phyloP scores from a whole-genome alignment of 2,797 vertebrate species.

The Mycteria americana region DNA sequence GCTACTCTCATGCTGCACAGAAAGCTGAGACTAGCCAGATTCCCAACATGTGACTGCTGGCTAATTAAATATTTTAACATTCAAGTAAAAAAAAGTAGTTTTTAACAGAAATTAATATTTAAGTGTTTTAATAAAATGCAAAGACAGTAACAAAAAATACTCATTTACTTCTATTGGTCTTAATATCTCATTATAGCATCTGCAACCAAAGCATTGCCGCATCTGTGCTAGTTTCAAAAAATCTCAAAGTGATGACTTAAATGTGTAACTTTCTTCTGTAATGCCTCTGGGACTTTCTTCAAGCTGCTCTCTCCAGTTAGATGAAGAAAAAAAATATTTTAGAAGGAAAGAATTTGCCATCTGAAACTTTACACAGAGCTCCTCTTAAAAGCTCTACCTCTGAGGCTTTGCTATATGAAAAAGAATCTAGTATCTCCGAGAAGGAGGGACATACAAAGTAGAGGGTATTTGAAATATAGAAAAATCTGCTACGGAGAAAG shows the following conservation, averaged over 20 bases:
- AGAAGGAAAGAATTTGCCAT: neutral
- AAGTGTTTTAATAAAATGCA: conserved; percentile 39
- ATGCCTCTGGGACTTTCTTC: neutral
- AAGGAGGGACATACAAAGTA: neutral
- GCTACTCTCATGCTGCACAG: neutral
- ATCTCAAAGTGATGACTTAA: neutral
- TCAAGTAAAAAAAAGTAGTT: conserved; percentile 2
- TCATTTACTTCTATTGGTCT: neutral
- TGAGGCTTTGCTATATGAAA: neutral
- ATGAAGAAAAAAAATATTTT: neutral
- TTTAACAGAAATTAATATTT: conserved; percentile 31
- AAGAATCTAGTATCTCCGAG: neutral
- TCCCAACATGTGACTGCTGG: neutral
- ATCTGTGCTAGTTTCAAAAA: neutral
- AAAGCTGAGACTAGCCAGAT: neutral
- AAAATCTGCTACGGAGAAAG: neutral
- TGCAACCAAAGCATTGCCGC: neutral
- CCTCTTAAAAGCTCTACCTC: conserved; percentile 6
- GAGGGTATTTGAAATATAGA: neutral
- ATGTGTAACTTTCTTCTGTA: neutral
- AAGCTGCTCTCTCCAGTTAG: neutral
- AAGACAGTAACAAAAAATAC: conserved; percentile 20
- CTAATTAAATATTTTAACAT: neutral
- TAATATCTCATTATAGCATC: neutral
- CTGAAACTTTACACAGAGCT: neutral